These are phyloP conservation scores for Parambassis ranga DNA, from an alignment of 2,797 vertebrate species.

Conservation along the genomic window DNA sequence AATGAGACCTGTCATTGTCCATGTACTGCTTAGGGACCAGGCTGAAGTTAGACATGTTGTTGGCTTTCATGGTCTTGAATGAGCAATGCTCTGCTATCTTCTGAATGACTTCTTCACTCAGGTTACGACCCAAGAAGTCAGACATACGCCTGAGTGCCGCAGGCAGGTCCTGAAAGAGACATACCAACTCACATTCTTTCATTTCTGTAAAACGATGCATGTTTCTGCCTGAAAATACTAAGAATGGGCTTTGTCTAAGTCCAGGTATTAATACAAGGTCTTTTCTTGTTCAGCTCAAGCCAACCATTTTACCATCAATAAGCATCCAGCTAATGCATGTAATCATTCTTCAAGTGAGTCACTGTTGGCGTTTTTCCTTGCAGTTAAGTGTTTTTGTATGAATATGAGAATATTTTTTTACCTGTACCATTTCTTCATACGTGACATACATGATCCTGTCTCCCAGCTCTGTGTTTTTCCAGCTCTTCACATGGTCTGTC, in stretches of 20 bases:
- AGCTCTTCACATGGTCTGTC: conserved; percentile 88
- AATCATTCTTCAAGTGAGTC: too few species aligned
- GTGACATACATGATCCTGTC: conserved; percentile 85
- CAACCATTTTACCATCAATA: too few species aligned
- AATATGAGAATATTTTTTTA: too few species aligned
- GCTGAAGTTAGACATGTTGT: conserved; percentile 86
- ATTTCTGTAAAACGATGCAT: background rate
- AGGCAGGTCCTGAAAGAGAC: conserved; percentile 75
- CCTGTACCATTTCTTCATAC: conserved; percentile 84
- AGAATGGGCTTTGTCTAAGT: too few species aligned
- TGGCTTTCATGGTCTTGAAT: conserved; percentile 82
- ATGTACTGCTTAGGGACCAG: conserved; percentile 79
- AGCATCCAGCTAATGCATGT: too few species aligned
- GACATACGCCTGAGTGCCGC: conserved; percentile 68
- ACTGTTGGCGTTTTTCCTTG: too few species aligned
- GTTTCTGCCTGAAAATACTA: too few species aligned
- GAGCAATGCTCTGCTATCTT: conserved; percentile 75
- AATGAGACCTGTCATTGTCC: conserved; percentile 76
- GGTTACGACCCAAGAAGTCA: conserved; percentile 77
- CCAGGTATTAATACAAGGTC: too few species aligned
- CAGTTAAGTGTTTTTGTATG: too few species aligned
- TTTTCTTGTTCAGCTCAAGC: too few species aligned
- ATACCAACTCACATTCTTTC: background rate
- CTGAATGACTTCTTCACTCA: conserved; percentile 72
- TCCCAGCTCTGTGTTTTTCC: conserved; percentile 76